Percentiles rank a stretch among this genome's conserved stretches.
Evolutionary conservation across 2,113 vertebrate species (phyloP).

Genomic region (Buteo buteo): DNA sequence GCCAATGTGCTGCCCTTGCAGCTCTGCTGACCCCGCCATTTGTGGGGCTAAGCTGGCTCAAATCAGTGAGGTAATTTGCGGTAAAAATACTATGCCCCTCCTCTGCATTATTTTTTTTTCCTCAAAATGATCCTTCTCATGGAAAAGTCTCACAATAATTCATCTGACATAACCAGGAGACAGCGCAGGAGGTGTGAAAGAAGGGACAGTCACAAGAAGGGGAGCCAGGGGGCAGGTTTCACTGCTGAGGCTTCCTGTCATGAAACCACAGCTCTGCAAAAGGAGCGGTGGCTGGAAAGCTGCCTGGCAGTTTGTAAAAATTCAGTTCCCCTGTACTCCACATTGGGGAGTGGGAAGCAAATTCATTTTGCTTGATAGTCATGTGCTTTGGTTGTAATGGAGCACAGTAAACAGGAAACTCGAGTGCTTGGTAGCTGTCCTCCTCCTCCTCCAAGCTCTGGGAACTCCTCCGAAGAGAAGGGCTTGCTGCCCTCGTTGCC

Average conservation of each 20-base stretch:
- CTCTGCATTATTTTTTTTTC: neutral
- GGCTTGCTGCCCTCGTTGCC: neutral
- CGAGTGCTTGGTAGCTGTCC: accelerated
- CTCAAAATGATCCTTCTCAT: neutral
- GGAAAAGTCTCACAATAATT: neutral
- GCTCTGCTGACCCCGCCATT: neutral
- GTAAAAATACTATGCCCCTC: neutral
- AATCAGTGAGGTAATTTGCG: neutral
- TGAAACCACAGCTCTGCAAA: neutral
- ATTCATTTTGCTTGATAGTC: neutral
- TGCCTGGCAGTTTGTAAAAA: neutral
- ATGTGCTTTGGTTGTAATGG: neutral
- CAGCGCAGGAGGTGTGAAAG: neutral
- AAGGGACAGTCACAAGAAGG: neutral
- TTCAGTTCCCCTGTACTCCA: accelerated
- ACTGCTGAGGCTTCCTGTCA: neutral
- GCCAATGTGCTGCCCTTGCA: neutral
- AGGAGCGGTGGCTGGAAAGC: neutral
- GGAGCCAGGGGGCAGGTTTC: neutral
- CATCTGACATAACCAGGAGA: neutral
- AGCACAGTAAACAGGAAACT: neutral
- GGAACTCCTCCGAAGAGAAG: neutral
- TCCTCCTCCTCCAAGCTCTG: neutral
- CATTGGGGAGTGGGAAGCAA: too few relatives aligned
- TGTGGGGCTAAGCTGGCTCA: neutral